phyloP scores from a whole-genome alignment of 2,797 vertebrate species.

The Danio albolineatus region DNA sequence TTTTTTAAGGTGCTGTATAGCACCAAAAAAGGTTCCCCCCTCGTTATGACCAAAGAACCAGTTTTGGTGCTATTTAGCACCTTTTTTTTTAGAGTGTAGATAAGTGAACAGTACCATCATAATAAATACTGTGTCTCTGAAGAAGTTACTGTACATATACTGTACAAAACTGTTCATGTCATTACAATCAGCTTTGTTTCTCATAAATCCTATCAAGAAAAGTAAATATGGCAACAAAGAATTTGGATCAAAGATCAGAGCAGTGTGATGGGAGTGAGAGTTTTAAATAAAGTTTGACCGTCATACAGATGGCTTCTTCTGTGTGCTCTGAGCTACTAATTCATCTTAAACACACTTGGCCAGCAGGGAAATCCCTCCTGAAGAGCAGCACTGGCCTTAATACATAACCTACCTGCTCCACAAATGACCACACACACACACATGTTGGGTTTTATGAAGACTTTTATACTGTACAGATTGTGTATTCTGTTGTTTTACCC shows the following conservation, averaged over 20 bases:
- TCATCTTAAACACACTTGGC: slow-evolving; percentile 72
- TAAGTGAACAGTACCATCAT: not conserved
- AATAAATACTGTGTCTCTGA: not conserved
- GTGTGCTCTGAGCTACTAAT: slow-evolving; percentile 70
- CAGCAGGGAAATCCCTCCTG: slow-evolving; percentile 73
- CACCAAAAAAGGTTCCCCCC: too few relatives aligned
- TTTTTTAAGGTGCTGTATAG: too few relatives aligned
- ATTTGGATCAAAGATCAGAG: slow-evolving; percentile 71
- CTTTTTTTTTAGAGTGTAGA: too few relatives aligned
- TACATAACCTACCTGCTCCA: slow-evolving; percentile 67
- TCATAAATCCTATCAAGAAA: slow-evolving; percentile 78
- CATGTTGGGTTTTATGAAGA: too few relatives aligned
- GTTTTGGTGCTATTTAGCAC: too few relatives aligned
- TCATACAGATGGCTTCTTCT: slow-evolving; percentile 53
- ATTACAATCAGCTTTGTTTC: not conserved
- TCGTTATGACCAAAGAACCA: too few relatives aligned
- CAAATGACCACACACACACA: slow-evolving; percentile 48
- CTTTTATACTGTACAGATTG: too few relatives aligned
- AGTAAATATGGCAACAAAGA: slow-evolving; percentile 78
- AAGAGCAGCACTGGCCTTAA: slow-evolving; percentile 71
- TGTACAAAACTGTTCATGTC: not conserved
- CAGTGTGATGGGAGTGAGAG: slow-evolving; percentile 47
- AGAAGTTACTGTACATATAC: not conserved
- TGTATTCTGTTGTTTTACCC: too few relatives aligned
- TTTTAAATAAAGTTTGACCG: slow-evolving; percentile 60